Evolutionary conservation across 1,140 invertebrate genomes (phyloP).

Genomic region (Ips typographus): DNA sequence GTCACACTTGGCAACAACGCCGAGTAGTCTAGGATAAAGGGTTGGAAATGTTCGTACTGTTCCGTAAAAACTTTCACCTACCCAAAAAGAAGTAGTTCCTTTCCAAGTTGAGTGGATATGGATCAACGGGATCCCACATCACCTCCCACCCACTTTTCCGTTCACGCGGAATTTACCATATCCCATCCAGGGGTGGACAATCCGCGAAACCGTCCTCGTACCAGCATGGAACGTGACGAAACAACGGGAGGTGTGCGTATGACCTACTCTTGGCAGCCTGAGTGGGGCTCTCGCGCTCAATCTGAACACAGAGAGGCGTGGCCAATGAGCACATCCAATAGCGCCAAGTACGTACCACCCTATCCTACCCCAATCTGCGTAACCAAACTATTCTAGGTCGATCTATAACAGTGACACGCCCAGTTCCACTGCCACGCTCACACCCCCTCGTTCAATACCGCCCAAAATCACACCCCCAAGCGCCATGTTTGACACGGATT

Average conservation of each 20-base stretch:
- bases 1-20: too few relatives aligned
- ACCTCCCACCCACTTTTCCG: slow-evolving; percentile 54
- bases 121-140: slow-evolving; percentile 27
- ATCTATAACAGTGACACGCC: slow-evolving; percentile 24
- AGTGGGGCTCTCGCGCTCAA: slow-evolving; percentile 10
- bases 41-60: background rate
- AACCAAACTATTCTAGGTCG: slow-evolving; percentile 11
- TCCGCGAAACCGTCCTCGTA: slow-evolving; percentile 40
- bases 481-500: slow-evolving; percentile 26
- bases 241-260: slow-evolving; percentile 53
- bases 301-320: slow-evolving; percentile 13
- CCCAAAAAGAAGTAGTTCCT: slow-evolving; percentile 16
- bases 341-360: slow-evolving; percentile 21
- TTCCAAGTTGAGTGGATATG: slow-evolving; percentile 18
- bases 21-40: background rate
- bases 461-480: slow-evolving; percentile 23
- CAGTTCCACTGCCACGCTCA: slow-evolving; percentile 18
- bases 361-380: background rate
- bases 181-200: slow-evolving; percentile 49
- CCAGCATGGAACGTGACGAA: slow-evolving; percentile 48
- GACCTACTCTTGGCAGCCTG: slow-evolving; percentile 54
- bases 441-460: slow-evolving; percentile 13
- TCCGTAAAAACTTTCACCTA: background rate
- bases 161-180: slow-evolving; percentile 63
- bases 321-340: slow-evolving; percentile 21